Base-by-base conservation (phyloP, 2,888 invertebrate genomes). In the Lithophane ornitopus region DNA sequence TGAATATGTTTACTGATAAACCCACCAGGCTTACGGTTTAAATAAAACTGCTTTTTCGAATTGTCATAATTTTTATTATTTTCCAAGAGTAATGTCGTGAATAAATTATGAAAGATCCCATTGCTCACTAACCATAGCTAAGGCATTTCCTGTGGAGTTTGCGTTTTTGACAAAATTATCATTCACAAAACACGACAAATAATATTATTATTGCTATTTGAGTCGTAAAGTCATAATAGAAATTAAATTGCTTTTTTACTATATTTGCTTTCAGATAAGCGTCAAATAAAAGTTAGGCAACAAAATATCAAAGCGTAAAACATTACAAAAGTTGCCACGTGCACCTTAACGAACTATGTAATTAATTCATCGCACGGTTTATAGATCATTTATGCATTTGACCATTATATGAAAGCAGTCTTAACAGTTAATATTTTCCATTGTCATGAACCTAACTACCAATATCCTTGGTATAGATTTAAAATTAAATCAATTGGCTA, bases 61-160 rank as follows among this genome's bases (percentile, higher is more conserved):
- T 92, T 91, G 89, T 91, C 90, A 92, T 92, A 90, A 90, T 91
- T 93, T 92, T 93, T 92, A 92, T 91, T 81, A 87, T 85, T 81
- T 89, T 86, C 71, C 88, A 86, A 90, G 84, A 90, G 88, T 89
- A 90, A 85, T 88, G 88, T 87, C 85, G 88, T 89, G 90, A 91
- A 89, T 91, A 91, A 89, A 90, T 89, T 88, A 89, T 87, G 80
- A 87, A 78, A 89, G 78, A 82, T 87, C 78, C 80, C 82, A 78
- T 88, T 86, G 82, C 85, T 93, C 93, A 94, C 94, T 93, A 93
- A 94, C 93, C 92, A 90, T 92, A 82, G 85, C 90, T 91, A 93
- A 94, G 92, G 92, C 92, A 91, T 88, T 85, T 87, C 77, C 85
- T 85, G 80, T 84, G 83, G 76, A 83, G 70, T 76, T 82, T 74